Percentiles rank a stretch among this genome's conserved stretches.
Evolutionary conservation across 2,113 vertebrate genomes (phyloP).

Genomic region (Cyprinodon brontotheroides): DNA sequence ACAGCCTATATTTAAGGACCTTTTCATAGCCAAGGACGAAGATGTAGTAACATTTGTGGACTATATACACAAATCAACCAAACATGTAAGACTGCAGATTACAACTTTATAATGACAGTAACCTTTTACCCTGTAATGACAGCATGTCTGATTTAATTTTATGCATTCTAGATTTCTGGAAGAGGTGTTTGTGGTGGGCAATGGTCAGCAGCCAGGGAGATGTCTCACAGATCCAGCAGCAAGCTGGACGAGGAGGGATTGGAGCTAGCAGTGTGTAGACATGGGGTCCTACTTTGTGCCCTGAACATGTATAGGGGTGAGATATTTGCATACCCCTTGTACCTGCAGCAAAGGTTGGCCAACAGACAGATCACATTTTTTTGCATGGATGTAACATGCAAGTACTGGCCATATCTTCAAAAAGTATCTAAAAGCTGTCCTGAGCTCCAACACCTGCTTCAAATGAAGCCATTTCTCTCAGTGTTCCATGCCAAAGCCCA

Average conservation of each 20-base stretch:
- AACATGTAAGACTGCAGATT: slow-evolving; percentile 1
- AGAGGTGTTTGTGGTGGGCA: background rate
- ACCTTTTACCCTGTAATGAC: background rate
- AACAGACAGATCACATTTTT: background rate
- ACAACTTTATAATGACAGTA: background rate
- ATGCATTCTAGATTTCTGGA: background rate
- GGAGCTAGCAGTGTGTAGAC: background rate
- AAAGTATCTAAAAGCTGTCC: background rate
- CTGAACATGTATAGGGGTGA: slow-evolving; percentile 2
- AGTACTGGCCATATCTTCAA: background rate
- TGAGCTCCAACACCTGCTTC: background rate
- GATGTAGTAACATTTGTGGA: background rate
- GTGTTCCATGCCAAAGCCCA: background rate
- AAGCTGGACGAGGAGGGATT: background rate
- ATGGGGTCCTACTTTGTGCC: background rate
- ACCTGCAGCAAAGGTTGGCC: background rate
- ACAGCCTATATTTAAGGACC: background rate
- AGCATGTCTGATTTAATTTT: background rate
- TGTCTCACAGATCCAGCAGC: background rate
- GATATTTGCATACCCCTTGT: background rate
- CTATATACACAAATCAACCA: background rate
- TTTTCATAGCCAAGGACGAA: slow-evolving; percentile 3
- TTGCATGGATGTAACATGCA: background rate
- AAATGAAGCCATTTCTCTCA: background rate
- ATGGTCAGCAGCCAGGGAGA: slow-evolving; percentile 4